Percentiles rank a stretch among this genome's conserved stretches.
Evolutionary conservation across 2,888 invertebrate genomes (phyloP).

Genomic region (Ariolimax columbianus): DNA sequence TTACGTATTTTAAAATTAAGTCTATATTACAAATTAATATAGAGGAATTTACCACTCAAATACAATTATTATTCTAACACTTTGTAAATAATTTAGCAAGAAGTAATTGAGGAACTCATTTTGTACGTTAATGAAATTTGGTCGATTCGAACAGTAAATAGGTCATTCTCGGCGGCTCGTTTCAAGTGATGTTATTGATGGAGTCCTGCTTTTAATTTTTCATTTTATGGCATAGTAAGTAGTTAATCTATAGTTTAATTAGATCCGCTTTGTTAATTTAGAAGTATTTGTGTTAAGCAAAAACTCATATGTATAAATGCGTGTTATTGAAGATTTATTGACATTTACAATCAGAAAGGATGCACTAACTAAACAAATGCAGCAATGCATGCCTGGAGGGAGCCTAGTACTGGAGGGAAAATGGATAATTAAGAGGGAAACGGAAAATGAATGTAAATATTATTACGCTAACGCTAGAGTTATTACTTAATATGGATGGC

Average conservation of each 20-base stretch:
- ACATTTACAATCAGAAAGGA: too few species aligned
- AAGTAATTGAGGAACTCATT: background rate
- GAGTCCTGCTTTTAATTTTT: background rate
- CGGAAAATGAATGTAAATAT: too few species aligned
- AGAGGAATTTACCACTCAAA: background rate
- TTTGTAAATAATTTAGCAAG: background rate
- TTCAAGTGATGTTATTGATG: background rate
- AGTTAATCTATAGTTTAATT: background rate
- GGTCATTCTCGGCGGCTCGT: slow-evolving; percentile 22
- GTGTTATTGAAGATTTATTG: too few species aligned
- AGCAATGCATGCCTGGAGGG: too few species aligned
- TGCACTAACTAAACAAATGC: too few species aligned
- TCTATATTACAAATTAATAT: background rate
- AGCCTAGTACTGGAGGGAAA: too few species aligned
- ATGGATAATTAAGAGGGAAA: too few species aligned
- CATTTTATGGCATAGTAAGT: slow-evolving; percentile 20
- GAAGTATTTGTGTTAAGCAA: background rate
- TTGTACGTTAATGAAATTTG: background rate
- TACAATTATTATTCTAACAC: background rate
- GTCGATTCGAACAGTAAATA: slow-evolving; percentile 34
- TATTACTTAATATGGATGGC: too few species aligned
- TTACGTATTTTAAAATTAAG: background rate
- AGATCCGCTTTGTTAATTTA: background rate
- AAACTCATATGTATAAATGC: background rate
- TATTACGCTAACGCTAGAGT: too few species aligned